Evolutionary conservation across 2,888 invertebrate species (phyloP).

Genomic region (Tachina grossa): DNA sequence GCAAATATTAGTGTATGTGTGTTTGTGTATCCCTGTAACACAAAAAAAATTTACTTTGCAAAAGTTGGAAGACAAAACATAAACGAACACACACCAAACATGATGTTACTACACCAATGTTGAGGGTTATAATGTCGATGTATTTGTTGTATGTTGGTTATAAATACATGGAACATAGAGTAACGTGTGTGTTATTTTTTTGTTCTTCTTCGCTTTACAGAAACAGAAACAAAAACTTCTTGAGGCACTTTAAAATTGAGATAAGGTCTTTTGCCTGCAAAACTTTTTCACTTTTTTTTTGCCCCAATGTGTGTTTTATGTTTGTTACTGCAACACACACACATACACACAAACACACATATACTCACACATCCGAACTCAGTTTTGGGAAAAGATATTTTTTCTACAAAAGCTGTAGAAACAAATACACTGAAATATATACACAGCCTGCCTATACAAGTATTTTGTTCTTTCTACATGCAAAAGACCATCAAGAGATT

Average conservation of each 20-base stretch:
- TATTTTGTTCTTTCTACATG: background rate
- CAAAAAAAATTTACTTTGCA: slow-evolving; percentile 30
- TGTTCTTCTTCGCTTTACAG: slow-evolving; percentile 57
- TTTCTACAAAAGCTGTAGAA: slow-evolving; percentile 37
- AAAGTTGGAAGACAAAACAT: slow-evolving; percentile 46
- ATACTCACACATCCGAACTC: background rate
- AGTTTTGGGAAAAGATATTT: background rate
- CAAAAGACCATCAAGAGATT: slow-evolving; percentile 33
- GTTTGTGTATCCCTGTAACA: slow-evolving; percentile 29
- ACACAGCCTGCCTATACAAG: background rate
- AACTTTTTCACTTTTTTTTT: slow-evolving; percentile 76
- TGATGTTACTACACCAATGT: slow-evolving; percentile 53
- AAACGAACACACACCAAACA: slow-evolving; percentile 4
- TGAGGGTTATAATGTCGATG: slow-evolving; percentile 53
- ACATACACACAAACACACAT: slow-evolving; percentile 48
- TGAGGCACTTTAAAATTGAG: slow-evolving; percentile 80
- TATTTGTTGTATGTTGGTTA: background rate
- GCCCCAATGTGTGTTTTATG: slow-evolving; percentile 27
- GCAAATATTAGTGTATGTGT: background rate
- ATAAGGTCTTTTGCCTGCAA: slow-evolving; percentile 82
- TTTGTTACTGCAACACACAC: slow-evolving; percentile 39
- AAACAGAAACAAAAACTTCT: slow-evolving; percentile 72
- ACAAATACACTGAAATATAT: slow-evolving; percentile 38
- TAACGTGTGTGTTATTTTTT: slow-evolving; percentile 34
- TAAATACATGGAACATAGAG: background rate